phyloP scores from a whole-genome alignment of 2,113 vertebrate species.

The Anarrhichthys ocellatus region DNA sequence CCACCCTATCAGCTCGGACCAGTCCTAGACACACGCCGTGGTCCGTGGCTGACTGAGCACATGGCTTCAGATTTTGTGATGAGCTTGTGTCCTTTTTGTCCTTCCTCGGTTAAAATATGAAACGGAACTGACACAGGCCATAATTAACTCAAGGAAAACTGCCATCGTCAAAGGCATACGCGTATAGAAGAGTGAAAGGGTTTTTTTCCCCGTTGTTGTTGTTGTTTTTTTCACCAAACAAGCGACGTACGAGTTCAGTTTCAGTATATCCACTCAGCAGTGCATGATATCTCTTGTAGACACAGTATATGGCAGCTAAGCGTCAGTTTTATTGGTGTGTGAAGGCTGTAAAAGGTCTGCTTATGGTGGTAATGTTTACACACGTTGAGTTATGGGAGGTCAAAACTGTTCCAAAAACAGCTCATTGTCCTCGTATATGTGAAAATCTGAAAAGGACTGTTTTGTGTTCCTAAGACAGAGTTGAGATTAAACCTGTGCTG shows the following conservation, averaged over 20 bases:
- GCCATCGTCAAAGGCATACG: background rate
- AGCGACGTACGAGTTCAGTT: conserved; percentile 15
- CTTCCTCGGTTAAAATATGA: conserved; percentile 46
- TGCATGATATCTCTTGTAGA: conserved; percentile 62
- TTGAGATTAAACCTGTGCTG: background rate
- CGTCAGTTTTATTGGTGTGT: conserved; percentile 54
- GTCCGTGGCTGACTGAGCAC: conserved; percentile 46
- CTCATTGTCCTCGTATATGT: background rate
- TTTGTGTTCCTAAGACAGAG: background rate
- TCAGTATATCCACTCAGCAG: conserved; percentile 29
- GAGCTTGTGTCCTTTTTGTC: conserved; percentile 69
- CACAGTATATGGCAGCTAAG: conserved; percentile 28
- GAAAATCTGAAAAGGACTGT: background rate
- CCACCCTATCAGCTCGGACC: conserved; percentile 50
- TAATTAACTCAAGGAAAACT: conserved; percentile 17
- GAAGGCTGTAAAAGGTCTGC: conserved; percentile 55
- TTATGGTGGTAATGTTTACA: conserved; percentile 55
- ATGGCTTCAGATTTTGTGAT: conserved; percentile 42
- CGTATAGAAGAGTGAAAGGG: conserved; percentile 5
- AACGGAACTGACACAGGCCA: conserved; percentile 26
- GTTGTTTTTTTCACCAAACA: conserved; percentile 36
- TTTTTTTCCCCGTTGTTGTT: conserved; percentile 7
- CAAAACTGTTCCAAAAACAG: conserved; percentile 17
- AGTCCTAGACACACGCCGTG: conserved; percentile 60
- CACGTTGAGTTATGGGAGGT: conserved; percentile 30